phyloP scores from a whole-genome alignment of 1,140 invertebrate species.

The Calliphora vicina region DNA sequence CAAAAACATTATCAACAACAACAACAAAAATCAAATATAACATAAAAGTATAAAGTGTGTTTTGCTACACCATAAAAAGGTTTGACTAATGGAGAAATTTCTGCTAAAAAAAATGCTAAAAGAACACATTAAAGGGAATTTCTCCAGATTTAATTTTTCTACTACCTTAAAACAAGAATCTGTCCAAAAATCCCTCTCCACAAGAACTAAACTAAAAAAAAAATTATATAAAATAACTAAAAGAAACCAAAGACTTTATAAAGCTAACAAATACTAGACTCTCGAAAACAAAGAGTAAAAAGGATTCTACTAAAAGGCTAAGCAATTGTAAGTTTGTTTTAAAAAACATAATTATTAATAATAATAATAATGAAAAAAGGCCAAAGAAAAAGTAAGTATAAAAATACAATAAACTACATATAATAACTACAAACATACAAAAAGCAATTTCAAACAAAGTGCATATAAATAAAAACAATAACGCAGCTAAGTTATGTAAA shows the following conservation, averaged over 20 bases:
- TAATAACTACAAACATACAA: too few relatives aligned
- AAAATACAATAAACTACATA: too few relatives aligned
- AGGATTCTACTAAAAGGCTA: not conserved
- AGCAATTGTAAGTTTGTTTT: not conserved
- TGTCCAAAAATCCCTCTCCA: conserved; percentile 54
- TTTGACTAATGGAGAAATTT: conserved; percentile 48
- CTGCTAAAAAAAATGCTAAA: not conserved
- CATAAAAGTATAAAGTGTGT: conserved; percentile 45
- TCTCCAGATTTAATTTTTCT: conserved; percentile 48
- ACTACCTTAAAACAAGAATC: conserved; percentile 64
- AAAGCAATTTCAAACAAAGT: too few relatives aligned
- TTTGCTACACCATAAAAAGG: conserved; percentile 60
- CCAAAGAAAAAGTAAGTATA: too few relatives aligned
- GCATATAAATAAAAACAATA: too few relatives aligned
- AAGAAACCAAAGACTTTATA: conserved; percentile 35
- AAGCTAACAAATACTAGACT: not conserved
- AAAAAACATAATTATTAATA: too few relatives aligned
- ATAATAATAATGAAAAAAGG: too few relatives aligned
- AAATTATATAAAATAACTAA: conserved; percentile 20
- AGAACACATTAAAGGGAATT: conserved; percentile 18
- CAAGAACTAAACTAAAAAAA: too few relatives aligned
- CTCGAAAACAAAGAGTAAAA: too few relatives aligned
- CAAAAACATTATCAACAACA: not conserved
- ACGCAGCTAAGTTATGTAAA: too few relatives aligned
- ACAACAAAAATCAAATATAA: not conserved